A percentile compares a stretch with the other conserved stretches of the same genome.
These are phyloP conservation scores for Agriotes lineatus DNA, from an alignment of 2,888 invertebrate genomes.

Conservation along the genomic window DNA sequence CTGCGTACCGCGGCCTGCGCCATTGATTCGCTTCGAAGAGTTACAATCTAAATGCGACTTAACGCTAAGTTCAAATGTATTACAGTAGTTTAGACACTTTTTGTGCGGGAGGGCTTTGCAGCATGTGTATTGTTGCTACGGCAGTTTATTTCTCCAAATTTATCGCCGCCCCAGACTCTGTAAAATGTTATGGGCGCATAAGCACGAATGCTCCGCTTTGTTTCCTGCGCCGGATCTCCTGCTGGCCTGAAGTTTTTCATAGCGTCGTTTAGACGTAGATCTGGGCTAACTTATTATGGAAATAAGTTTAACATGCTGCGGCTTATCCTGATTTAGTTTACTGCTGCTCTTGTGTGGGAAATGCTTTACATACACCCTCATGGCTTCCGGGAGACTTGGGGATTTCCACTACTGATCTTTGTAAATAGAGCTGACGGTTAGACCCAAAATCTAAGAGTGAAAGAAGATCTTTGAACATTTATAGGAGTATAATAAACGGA, in stretches of 20 bases:
- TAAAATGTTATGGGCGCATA: slow-evolving; percentile 36
- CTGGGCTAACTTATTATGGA: slow-evolving; percentile 7
- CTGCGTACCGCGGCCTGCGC: neutral
- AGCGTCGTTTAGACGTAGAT: neutral
- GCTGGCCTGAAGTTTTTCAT: slow-evolving; percentile 8
- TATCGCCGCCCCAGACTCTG: slow-evolving; percentile 32
- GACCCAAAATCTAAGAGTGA: no score
- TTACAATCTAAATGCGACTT: slow-evolving; percentile 34
- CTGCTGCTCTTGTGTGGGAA: no score
- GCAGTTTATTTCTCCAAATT: slow-evolving; percentile 48
- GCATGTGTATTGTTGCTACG: slow-evolving; percentile 63
- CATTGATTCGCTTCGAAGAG: slow-evolving; percentile 28
- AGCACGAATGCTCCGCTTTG: slow-evolving; percentile 25
- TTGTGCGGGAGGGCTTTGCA: slow-evolving; percentile 61
- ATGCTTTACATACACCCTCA: no score
- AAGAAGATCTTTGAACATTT: no score
- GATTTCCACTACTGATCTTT: no score
- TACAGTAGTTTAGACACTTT: slow-evolving; percentile 61
- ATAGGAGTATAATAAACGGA: no score
- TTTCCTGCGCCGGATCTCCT: slow-evolving; percentile 21
- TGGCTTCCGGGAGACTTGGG: no score
- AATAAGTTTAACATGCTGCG: neutral
- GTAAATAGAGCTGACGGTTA: no score
- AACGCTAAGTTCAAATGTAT: slow-evolving; percentile 33
- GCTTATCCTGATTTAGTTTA: no score